These are phyloP conservation scores for Protonibea diacanthus DNA, from an alignment of 2,797 vertebrate species.

Conservation along the genomic window DNA sequence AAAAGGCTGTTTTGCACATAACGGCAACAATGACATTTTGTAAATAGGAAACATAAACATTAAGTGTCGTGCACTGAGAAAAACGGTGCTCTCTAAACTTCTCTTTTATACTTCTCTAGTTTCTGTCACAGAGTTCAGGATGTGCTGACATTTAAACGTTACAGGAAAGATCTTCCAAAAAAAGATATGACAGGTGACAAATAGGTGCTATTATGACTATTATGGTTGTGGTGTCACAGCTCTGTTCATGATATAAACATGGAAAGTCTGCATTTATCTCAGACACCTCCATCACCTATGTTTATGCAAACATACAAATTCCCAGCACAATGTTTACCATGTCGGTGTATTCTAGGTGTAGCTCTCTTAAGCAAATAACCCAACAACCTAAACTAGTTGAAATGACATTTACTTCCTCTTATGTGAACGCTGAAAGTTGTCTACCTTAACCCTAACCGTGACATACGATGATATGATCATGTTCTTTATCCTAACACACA, in stretches of 20 bases:
- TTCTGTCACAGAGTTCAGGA: not conserved
- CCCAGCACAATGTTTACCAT: too few relatives aligned
- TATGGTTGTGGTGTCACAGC: not conserved
- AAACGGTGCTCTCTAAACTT: constrained; percentile 9
- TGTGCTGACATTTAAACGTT: constrained; percentile 34
- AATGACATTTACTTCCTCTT: too few relatives aligned
- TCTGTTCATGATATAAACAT: constrained; percentile 53
- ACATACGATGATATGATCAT: too few relatives aligned
- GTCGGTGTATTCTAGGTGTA: too few relatives aligned
- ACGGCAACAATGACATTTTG: constrained; percentile 9
- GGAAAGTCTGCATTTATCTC: not conserved
- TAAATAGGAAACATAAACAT: constrained; percentile 35
- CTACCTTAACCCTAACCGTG: too few relatives aligned
- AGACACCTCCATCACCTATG: constrained; percentile 38
- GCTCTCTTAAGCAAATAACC: too few relatives aligned
- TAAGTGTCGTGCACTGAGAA: constrained; percentile 3
- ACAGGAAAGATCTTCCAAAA: not conserved
- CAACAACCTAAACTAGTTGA: too few relatives aligned
- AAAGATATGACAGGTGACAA: not conserved
- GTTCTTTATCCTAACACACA: too few relatives aligned
- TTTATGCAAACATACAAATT: constrained; percentile 20
- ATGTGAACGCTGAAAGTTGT: too few relatives aligned
- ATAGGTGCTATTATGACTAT: not conserved
- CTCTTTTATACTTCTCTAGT: not conserved
- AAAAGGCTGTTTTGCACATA: constrained; percentile 4